Percentiles rank a stretch among this genome's conserved stretches.
phyloP scores from a whole-genome alignment of 2,888 invertebrate genomes.

The Meandrusa payeni region DNA sequence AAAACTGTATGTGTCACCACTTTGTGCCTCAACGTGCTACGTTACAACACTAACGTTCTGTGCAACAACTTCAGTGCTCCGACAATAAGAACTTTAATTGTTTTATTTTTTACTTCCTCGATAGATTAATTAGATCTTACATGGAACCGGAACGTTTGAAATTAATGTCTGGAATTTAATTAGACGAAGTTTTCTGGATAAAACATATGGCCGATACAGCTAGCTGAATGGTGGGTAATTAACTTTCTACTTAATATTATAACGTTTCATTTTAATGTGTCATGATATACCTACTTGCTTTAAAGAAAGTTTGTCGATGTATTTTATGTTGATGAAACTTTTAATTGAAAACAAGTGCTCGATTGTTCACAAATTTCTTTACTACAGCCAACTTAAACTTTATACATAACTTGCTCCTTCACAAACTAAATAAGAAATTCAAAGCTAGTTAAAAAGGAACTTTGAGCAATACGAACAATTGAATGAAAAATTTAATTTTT shows the following conservation, averaged over 20 bases:
- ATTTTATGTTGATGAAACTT: not conserved
- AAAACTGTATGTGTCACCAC: constrained; percentile 39
- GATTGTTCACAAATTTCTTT: not conserved
- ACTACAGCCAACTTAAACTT: not conserved
- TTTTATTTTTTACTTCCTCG: constrained; percentile 67
- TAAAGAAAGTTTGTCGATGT: not conserved
- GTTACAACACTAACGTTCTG: constrained; percentile 38
- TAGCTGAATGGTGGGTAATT: constrained; percentile 66
- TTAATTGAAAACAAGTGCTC: not conserved
- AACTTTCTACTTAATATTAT: constrained; percentile 30
- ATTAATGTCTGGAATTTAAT: constrained; percentile 64
- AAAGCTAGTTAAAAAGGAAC: no score
- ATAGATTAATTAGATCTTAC: constrained; percentile 70
- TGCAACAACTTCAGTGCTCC: constrained; percentile 59
- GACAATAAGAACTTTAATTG: constrained; percentile 66
- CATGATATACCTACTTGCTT: not conserved
- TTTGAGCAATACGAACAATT: no score
- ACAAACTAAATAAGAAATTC: no score
- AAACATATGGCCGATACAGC: constrained; percentile 56
- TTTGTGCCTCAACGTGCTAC: constrained; percentile 43
- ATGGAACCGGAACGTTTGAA: constrained; percentile 65
- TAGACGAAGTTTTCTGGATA: constrained; percentile 49
- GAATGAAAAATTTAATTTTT: no score
- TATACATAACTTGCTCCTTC: no score
- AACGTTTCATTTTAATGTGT: constrained; percentile 4